Percentiles rank a stretch among this genome's conserved stretches.
Conservation (phyloP, 2,888 invertebrate species). For the Caenorhabditis sp. region DNA sequence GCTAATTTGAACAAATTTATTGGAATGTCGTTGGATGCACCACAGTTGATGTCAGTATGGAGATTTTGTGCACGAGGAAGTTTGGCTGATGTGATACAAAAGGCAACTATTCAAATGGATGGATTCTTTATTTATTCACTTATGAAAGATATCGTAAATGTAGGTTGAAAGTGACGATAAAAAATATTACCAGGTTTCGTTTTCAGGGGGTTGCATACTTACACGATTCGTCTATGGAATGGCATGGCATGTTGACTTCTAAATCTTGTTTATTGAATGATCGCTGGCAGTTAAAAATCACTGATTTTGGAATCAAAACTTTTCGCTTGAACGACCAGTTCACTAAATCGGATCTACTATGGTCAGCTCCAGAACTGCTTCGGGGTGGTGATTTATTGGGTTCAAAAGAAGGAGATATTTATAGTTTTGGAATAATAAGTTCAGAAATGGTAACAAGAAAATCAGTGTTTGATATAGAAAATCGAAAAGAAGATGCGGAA, state of each 20-base stretch:
- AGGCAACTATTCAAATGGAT: constrained; percentile 55
- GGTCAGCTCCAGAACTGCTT: constrained; percentile 49
- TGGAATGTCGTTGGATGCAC: constrained; percentile 63
- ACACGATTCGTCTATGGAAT: constrained; percentile 27
- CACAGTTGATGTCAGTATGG: constrained; percentile 61
- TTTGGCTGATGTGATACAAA: constrained; percentile 34
- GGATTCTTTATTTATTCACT: constrained; percentile 66
- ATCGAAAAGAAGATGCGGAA: constrained; percentile 23
- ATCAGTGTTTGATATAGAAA: constrained; percentile 42
- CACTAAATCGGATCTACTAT: constrained; percentile 20
- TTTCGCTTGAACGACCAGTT: constrained; percentile 11
- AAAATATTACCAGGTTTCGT: too few species aligned
- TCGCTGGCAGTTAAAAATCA: constrained; percentile 63
- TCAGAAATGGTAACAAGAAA: constrained; percentile 53
- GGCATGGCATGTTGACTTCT: constrained; percentile 51
- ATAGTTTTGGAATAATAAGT: constrained; percentile 55
- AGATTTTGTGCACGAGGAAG: constrained; percentile 57
- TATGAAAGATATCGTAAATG: constrained; percentile 60
- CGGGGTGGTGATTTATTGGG: constrained; percentile 23
- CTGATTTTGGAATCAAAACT: constrained; percentile 52
- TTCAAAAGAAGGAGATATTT: constrained; percentile 33
- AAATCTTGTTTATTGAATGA: constrained; percentile 60
- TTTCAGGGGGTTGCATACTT: constrained; percentile 39
- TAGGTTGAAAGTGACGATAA: constrained; percentile 4
- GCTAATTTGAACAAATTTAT: constrained; percentile 67